Evolutionary conservation across 2,888 invertebrate species (phyloP).

Genomic region (Lamellibrachia columna): DNA sequence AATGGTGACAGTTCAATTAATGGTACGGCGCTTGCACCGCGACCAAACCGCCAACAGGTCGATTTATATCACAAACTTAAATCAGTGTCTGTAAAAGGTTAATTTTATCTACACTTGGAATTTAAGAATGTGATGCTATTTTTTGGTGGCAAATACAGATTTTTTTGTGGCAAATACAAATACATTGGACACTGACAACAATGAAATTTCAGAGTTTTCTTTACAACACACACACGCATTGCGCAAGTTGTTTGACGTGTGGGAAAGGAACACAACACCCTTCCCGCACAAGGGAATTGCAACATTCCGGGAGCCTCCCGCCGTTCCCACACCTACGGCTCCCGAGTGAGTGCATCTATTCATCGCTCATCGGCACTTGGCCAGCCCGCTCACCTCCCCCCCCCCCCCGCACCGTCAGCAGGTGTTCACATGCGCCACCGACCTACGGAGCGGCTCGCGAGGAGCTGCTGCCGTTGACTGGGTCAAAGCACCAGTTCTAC

Average conservation of each 20-base stretch:
- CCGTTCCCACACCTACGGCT: not conserved
- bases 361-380: not conserved
- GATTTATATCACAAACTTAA: too few species aligned
- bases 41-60: too few species aligned
- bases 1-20: not conserved
- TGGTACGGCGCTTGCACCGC: not conserved
- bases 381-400: not conserved
- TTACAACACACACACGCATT: not conserved
- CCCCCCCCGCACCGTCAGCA: not conserved
- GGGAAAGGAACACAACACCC: not conserved
- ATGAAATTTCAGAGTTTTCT: not conserved
- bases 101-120: too few species aligned
- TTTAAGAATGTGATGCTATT: too few species aligned
- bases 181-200: not conserved
- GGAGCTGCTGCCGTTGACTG: not conserved
- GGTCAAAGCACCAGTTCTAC: not conserved
- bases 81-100: too few species aligned
- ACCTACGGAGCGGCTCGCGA: not conserved
- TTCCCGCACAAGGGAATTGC: not conserved
- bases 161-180: not conserved
- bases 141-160: not conserved
- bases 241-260: not conserved
- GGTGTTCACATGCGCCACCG: not conserved
- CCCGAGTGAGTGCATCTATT: not conserved
- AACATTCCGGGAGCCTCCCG: conserved; percentile 6